Conservation (phyloP, 2,888 invertebrate genomes). For the Drosophila paracracens region DNA sequence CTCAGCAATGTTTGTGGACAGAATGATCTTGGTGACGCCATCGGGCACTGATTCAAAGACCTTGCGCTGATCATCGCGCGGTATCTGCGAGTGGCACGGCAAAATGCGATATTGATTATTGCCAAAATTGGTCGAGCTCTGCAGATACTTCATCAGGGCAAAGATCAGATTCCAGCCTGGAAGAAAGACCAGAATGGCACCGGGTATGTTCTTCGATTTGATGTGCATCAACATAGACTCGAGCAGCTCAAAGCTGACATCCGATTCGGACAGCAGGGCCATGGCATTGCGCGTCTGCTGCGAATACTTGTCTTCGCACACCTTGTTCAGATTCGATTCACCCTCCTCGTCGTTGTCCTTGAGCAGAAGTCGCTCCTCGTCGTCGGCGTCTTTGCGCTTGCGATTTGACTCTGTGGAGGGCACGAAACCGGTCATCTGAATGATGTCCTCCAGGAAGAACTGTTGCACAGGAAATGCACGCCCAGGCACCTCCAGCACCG, state of each 20-base stretch:
- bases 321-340: conserved; percentile 92
- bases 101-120: conserved; percentile 90
- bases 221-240: conserved; percentile 91
- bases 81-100: conserved; percentile 98
- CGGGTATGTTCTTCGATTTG: conserved; percentile 87
- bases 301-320: conserved; percentile 86
- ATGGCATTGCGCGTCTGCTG: conserved; percentile 89
- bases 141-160: conserved; percentile 93
- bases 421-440: conserved; percentile 93
- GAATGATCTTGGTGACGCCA: conserved; percentile 96
- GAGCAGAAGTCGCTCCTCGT: conserved; percentile 87
- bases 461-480: conserved; percentile 94
- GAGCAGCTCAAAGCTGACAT: conserved; percentile 95
- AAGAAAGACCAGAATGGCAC: conserved; percentile 96
- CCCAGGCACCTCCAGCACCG: conserved; percentile 94
- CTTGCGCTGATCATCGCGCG: conserved; percentile 96
- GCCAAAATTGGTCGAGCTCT: conserved; percentile 90
- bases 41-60: conserved; percentile 95
- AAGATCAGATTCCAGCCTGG: conserved; percentile 99
- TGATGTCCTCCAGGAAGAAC: conserved; percentile 96
- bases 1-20: conserved; percentile 99
- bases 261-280: conserved; percentile 93
- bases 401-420: conserved; percentile 91
- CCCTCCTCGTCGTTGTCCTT: conserved; percentile 88
- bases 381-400: conserved; percentile 88